Evolutionary conservation across 2,797 vertebrate genomes (phyloP).

Genomic region (Bradypodion pumilum): DNA sequence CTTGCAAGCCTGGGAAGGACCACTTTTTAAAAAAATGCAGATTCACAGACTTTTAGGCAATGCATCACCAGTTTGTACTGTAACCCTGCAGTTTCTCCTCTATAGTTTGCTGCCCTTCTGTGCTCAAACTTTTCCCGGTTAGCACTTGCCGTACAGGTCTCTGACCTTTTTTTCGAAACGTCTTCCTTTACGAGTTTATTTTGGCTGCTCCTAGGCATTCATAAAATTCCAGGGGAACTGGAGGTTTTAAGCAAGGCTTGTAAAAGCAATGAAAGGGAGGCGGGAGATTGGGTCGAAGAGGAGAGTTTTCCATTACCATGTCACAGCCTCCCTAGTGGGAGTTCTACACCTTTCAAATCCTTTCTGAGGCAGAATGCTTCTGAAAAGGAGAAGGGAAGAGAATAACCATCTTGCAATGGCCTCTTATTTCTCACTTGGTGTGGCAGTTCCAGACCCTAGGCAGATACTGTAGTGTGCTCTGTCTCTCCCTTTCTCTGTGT

Average conservation of each 20-base stretch:
- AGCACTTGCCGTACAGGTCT: conserved; percentile 77
- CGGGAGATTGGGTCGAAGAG: conserved; percentile 60
- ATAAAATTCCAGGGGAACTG: conserved; percentile 83
- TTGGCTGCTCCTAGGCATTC: conserved; percentile 82
- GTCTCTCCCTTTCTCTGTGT: background rate
- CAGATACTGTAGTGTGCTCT: conserved; percentile 65
- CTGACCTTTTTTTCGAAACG: conserved; percentile 81
- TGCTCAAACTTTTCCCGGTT: conserved; percentile 71
- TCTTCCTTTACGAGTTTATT: conserved; percentile 83
- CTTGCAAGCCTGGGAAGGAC: background rate
- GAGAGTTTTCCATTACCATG: conserved; percentile 72
- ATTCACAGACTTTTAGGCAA: background rate
- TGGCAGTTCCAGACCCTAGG: conserved; percentile 53
- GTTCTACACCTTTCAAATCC: conserved; percentile 59
- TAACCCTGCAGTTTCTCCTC: background rate
- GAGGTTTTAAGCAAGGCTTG: conserved; percentile 80
- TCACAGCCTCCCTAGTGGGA: conserved; percentile 62
- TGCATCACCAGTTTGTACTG: background rate
- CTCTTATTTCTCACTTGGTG: conserved; percentile 42
- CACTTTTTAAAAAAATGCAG: conserved; percentile 10
- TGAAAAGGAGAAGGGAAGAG: conserved; percentile 64
- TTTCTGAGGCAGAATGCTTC: conserved; percentile 60
- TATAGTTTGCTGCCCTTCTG: conserved; percentile 39
- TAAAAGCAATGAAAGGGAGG: conserved; percentile 80
- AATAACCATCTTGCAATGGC: conserved; percentile 23